phyloP scores from a whole-genome alignment of 1,140 invertebrate genomes.

The Drosophila littoralis region DNA sequence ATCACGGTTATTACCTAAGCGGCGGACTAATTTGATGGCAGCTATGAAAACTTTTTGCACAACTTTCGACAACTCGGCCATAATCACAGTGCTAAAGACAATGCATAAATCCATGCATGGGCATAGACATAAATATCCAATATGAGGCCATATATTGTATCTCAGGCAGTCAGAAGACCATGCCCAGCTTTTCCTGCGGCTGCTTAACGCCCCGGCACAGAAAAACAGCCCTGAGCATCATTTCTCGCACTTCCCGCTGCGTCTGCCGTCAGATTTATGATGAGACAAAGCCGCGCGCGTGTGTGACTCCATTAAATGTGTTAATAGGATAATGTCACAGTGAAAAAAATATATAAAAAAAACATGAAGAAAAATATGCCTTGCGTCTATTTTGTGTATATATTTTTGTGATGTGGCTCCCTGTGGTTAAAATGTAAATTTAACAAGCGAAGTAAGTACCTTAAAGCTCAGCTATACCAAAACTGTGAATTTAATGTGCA shows the following conservation, averaged over 20 bases:
- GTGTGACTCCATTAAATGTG: conserved; percentile 79
- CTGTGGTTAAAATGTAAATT: conserved; percentile 56
- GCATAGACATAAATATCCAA: conserved; percentile 67
- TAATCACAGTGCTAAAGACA: conserved; percentile 54
- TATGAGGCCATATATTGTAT: conserved; percentile 70
- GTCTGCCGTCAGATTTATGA: conserved; percentile 71
- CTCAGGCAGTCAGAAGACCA: conserved; percentile 32
- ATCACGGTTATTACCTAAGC: conserved; percentile 46
- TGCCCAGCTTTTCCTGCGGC: conserved; percentile 9
- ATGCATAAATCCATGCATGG: conserved; percentile 57
- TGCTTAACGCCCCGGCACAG: conserved; percentile 23
- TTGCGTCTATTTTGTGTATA: conserved; percentile 17
- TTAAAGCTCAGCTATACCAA: conserved; percentile 32
- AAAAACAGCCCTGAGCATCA: conserved; percentile 23
- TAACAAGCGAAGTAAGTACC: conserved; percentile 30
- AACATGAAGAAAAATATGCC: conserved; percentile 24
- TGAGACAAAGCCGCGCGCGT: conserved; percentile 73
- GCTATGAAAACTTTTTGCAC: conserved; percentile 44
- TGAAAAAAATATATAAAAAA: conserved; percentile 31
- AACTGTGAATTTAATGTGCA: not conserved
- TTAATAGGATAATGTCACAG: conserved; percentile 76
- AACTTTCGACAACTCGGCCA: conserved; percentile 59
- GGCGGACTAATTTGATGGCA: conserved; percentile 46
- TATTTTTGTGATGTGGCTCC: not conserved
- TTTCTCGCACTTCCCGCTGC: conserved; percentile 68